Evolutionary conservation across 1,140 invertebrate genomes (phyloP).

Genomic region (Danaus melanippus): DNA sequence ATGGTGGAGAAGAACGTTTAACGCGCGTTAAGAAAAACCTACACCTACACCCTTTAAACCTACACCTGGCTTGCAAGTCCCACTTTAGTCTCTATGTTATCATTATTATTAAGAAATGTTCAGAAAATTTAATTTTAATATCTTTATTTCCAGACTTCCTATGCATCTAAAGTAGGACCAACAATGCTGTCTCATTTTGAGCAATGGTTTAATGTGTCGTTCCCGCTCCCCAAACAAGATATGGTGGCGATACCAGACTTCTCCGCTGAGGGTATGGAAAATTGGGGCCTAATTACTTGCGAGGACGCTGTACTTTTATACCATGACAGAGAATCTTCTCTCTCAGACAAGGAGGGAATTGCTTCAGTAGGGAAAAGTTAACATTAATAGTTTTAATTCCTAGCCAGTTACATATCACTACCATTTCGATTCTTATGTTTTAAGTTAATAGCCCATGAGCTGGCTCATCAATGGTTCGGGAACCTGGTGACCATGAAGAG

Average conservation of each 20-base stretch:
- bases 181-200: constrained; percentile 81
- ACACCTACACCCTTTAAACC: too few relatives aligned
- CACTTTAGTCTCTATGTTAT: too few relatives aligned
- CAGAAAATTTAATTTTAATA: too few relatives aligned
- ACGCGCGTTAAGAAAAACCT: too few relatives aligned
- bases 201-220: constrained; percentile 64
- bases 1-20: too few relatives aligned
- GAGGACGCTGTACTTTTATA: constrained; percentile 80
- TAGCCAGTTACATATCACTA: too few relatives aligned
- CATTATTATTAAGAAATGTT: too few relatives aligned
- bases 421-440: too few relatives aligned
- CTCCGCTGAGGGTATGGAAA: constrained; percentile 86
- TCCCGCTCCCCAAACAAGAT: constrained; percentile 74
- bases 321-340: constrained; percentile 77
- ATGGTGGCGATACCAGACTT: constrained; percentile 84
- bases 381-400: too few relatives aligned
- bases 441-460: constrained; percentile 79
- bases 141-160: constrained; percentile 66
- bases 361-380: constrained; percentile 65
- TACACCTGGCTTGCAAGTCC: too few relatives aligned
- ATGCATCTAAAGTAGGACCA: constrained; percentile 79
- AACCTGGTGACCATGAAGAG: constrained; percentile 86
- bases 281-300: constrained; percentile 78
- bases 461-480: constrained; percentile 88
- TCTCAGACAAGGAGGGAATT: constrained; percentile 75